Base-by-base conservation (phyloP, 2,888 invertebrate species). In the Synanthedon myopaeformis region DNA sequence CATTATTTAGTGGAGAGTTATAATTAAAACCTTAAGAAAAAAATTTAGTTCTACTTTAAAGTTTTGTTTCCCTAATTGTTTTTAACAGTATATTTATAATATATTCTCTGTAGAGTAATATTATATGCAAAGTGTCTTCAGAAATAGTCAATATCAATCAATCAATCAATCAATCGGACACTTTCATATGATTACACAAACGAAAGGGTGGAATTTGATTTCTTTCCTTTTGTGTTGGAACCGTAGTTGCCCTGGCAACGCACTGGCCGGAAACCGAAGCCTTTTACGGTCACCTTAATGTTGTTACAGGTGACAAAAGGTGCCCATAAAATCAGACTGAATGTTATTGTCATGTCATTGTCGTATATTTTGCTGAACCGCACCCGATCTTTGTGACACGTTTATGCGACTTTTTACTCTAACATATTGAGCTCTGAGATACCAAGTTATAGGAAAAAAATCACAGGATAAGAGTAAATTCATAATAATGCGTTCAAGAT, bases 181-280 rank as follows among this genome's bases (percentile, higher is more conserved):
- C 45, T 45, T 45, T 13, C 45, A 45, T 12, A 45, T 12, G 45
- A 45, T 12, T 45, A 45, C 45, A 13, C 49, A 49, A 17, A 12
- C 19, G 12, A 49, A 49, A 49, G 17, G 49, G 49, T 42, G 50
- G 49, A 51, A 53, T 48, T 42, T 58, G 41, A 52, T 52, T 55
- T 51, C 49, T 57, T 51, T 54, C 56, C 60, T 71, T 35, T 70
- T 74, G 74, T 74, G 53, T 57, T 55, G 70, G 63, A 57, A 59
- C 17, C 53, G 23, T 42, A 53, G 63, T 76, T 57, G 57, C 63
- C 70, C 76, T 76, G 70, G 57, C 68, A 60, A 78, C 70, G 56
- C 52, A 54, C 57, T 60, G 64, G 56, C 63, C 69, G 67, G 65
- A 69, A 60, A 51, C 56, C 59, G 54, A 53, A 52, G 55, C 60